A percentile compares a stretch with the other conserved stretches of the same genome.
phyloP scores from a whole-genome alignment of 2,888 invertebrate genomes.

The Plebejus argus region DNA sequence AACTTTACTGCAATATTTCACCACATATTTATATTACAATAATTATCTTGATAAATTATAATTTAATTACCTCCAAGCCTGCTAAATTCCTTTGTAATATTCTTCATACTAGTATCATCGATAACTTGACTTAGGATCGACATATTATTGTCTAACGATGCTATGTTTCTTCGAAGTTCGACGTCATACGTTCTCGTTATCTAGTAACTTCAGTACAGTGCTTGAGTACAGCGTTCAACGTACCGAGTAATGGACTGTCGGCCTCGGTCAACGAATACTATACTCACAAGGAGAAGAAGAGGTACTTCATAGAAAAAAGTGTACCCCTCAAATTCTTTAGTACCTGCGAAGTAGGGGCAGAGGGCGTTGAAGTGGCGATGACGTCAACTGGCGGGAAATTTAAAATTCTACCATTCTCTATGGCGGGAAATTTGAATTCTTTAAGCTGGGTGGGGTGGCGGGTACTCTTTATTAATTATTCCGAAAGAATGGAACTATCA shows the following conservation, averaged over 20 bases:
- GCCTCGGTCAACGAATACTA: too few relatives aligned
- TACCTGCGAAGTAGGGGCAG: too few relatives aligned
- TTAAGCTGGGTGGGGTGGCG: too few relatives aligned
- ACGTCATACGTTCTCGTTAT: not conserved
- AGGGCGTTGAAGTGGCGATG: too few relatives aligned
- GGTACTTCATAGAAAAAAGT: too few relatives aligned
- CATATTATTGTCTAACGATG: conserved; percentile 50
- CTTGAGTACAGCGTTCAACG: conserved; percentile 4
- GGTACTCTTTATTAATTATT: too few relatives aligned
- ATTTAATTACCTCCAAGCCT: conserved; percentile 66
- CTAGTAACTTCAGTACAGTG: not conserved
- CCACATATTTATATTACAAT: conserved; percentile 14
- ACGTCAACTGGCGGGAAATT: too few relatives aligned
- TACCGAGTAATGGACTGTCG: conserved; percentile 1
- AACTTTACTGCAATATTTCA: not conserved
- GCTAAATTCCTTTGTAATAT: conserved; percentile 66
- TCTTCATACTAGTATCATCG: conserved; percentile 61
- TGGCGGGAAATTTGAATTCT: too few relatives aligned
- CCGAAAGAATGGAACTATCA: too few relatives aligned
- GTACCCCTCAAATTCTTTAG: too few relatives aligned
- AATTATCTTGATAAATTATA: conserved; percentile 6
- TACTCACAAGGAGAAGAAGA: too few relatives aligned
- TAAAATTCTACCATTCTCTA: too few relatives aligned
- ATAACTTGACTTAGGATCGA: conserved; percentile 65
- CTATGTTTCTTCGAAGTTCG: not conserved